phyloP scores from a whole-genome alignment of 2,113 vertebrate genomes.

The Phylloscopus trochilus region DNA sequence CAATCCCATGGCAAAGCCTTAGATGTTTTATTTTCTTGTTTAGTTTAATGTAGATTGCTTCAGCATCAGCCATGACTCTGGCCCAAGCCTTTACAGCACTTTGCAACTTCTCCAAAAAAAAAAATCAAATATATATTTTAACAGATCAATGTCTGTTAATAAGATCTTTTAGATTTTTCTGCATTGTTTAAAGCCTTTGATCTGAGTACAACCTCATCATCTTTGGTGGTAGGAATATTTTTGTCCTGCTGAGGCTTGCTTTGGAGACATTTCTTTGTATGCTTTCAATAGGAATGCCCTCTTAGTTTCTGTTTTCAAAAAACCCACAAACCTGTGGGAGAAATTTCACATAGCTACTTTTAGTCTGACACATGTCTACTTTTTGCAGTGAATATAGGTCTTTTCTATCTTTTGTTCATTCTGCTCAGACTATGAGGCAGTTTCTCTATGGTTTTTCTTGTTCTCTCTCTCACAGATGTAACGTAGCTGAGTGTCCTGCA shows the following conservation, averaged over 20 bases:
- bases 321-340: neutral
- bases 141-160: neutral
- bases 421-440: neutral
- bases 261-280: neutral
- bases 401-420: neutral
- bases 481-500: neutral
- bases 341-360: neutral
- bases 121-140: neutral
- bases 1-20: neutral
- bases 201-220: neutral
- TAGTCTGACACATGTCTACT: neutral
- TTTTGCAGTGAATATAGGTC: neutral
- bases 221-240: neutral
- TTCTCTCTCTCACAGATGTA: neutral
- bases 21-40: neutral
- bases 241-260: neutral
- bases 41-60: neutral
- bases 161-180: neutral
- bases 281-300: neutral
- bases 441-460: neutral
- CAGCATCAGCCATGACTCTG: neutral
- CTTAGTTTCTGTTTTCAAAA: neutral
- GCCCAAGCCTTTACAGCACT: neutral
- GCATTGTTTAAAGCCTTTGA: neutral
- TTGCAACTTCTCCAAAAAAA: neutral